These are phyloP conservation scores for Cathartes aura DNA, from an alignment of 2,113 vertebrate genomes.

Conservation along the genomic window DNA sequence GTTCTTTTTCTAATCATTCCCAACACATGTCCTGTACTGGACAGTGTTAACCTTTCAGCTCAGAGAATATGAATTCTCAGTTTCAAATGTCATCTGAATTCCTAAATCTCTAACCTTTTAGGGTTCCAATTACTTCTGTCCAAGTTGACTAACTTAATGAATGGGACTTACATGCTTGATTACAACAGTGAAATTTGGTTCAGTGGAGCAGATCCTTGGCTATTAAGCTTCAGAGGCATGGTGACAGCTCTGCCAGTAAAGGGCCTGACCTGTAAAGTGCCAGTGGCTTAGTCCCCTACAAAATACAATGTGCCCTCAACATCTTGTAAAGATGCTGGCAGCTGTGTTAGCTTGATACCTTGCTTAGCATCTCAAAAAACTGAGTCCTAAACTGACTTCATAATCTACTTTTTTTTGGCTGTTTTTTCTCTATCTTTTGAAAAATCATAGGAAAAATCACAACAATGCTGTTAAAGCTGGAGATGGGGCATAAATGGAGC, in stretches of 20 bases:
- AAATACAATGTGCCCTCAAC: background rate
- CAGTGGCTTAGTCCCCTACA: background rate
- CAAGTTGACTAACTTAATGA: background rate
- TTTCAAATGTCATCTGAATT: background rate
- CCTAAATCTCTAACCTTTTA: background rate
- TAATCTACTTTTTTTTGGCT: background rate
- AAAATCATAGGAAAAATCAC: background rate
- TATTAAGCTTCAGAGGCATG: background rate
- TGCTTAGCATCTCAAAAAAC: background rate
- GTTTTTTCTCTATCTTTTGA: background rate
- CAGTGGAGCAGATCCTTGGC: background rate
- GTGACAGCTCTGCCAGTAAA: background rate
- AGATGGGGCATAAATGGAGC: background rate
- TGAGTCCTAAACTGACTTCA: background rate
- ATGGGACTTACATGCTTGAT: background rate
- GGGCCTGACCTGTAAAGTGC: background rate
- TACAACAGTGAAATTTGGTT: background rate
- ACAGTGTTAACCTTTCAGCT: slow-evolving; percentile 1
- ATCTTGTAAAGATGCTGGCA: background rate
- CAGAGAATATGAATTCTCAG: background rate
- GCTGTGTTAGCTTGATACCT: background rate
- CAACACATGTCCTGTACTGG: background rate
- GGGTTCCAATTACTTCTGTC: background rate
- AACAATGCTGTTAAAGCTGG: background rate
- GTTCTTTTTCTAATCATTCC: background rate